Base-by-base conservation (phyloP, 2,113 vertebrate species). In the Lophochroa leadbeateri region DNA sequence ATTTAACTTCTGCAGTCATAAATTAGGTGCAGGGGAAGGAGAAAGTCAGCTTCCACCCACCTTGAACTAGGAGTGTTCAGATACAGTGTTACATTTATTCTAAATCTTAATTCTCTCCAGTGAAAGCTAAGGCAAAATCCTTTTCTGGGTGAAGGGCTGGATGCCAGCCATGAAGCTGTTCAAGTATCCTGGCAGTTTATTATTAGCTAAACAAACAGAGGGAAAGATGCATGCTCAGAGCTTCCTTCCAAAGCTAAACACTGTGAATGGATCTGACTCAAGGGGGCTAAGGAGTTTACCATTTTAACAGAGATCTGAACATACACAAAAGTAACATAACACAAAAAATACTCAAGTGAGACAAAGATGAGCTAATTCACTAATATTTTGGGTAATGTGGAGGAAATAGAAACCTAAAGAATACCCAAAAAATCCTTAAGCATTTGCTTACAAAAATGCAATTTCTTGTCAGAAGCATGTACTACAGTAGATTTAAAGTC, bases 121-220 rank as follows among this genome's bases (percentile, higher is more conserved):
- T 19, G 58, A 92, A 90, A 90, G 85, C 76, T 43, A 90, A 67
- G 29, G 76, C 82, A 92, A 70, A 95, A 88, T 58, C 21, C 39
- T 93, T 80, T 86, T 79, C 82, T 92, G 72, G 55, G 64, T 74
- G 55, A 94, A 81, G 58, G n/a, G 53, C 91, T 95, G 91, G 82
- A 85, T 64, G 83, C 91, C 83, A 90, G 92, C 64, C 86, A 86
- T 7, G 6, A 94, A 94, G 69, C 82, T 86, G 64, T 92, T 90
- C 60, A 81, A 86, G 88, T 83, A 86, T 90, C 80, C 76, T 78
- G 88, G 82, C 76, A 93, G 88, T 72, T 90, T 95, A 93, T 97
- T 93, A 95, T 97, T 95, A 97, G 94, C 86, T 86, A 97, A 97
- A 95, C 85, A 97, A 96, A 96, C 85, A 92, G 82, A 67, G 17